Evolutionary conservation across 2,797 vertebrate species (phyloP).

Genomic region (Neosilurus mollespiculum): DNA sequence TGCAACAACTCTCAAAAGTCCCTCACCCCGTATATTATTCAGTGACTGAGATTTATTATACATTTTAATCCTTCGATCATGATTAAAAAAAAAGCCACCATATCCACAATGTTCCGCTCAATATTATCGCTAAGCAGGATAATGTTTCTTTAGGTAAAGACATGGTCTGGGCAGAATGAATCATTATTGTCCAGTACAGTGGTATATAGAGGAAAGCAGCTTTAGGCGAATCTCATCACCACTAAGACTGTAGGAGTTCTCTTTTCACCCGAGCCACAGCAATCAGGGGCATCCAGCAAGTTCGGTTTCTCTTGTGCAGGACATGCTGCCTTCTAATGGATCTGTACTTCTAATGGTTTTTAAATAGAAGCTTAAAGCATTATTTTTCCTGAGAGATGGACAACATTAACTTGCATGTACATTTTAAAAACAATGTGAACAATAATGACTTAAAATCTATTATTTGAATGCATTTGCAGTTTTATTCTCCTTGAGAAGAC

Average conservation of each 20-base stretch:
- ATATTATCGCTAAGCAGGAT: neutral
- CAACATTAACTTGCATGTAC: neutral
- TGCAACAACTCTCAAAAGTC: neutral
- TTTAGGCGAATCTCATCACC: constrained; percentile 24
- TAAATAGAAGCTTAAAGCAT: constrained; percentile 15
- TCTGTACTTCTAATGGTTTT: constrained; percentile 22
- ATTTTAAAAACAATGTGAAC: neutral
- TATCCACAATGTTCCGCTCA: neutral
- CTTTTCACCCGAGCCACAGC: neutral
- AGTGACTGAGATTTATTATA: neutral
- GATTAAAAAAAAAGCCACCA: neutral
- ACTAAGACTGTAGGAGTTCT: neutral
- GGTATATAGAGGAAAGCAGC: constrained; percentile 6
- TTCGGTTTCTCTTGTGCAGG: neutral
- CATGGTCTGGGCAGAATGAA: neutral
- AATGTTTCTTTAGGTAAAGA: neutral
- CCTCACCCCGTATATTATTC: neutral
- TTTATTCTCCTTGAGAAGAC: constrained; percentile 1
- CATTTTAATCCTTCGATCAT: neutral
- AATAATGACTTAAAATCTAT: neutral
- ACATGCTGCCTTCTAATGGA: constrained; percentile 20
- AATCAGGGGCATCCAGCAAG: constrained; percentile 7
- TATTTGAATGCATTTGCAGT: neutral
- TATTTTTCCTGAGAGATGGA: neutral
- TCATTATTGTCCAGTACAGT: neutral